A percentile compares a stretch with the other conserved stretches of the same genome.
phyloP scores from a whole-genome alignment of 2,113 vertebrate genomes.

The Cairina moschata region DNA sequence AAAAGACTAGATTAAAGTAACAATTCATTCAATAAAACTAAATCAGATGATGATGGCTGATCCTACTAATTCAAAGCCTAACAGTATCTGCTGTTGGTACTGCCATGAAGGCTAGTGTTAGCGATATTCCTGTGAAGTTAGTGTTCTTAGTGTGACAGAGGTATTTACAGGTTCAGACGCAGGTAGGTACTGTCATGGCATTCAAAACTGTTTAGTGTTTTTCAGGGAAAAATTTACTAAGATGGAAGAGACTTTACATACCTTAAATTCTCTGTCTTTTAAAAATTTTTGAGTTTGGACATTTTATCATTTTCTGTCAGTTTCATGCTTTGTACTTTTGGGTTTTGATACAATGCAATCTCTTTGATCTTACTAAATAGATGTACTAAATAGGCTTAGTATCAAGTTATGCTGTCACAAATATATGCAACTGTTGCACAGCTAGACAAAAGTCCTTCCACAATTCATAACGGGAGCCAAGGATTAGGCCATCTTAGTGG shows the following conservation, averaged over 20 bases:
- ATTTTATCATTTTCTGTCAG: background rate
- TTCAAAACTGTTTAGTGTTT: background rate
- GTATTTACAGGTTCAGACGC: background rate
- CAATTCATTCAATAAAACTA: background rate
- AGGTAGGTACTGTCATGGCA: background rate
- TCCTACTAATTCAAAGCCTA: background rate
- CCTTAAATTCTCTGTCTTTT: background rate
- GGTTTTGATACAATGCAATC: background rate
- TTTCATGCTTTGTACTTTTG: background rate
- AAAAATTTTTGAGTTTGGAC: background rate
- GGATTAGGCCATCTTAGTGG: background rate
- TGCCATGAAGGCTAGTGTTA: background rate
- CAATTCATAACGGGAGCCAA: background rate
- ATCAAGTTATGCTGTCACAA: background rate
- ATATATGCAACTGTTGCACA: background rate
- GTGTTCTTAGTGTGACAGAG: background rate
- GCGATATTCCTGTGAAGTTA: background rate
- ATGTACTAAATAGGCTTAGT: background rate
- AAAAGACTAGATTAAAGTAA: background rate
- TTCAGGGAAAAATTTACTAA: background rate
- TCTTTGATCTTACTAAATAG: background rate
- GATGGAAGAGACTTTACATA: background rate
- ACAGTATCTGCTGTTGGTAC: background rate
- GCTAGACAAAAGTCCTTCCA: background rate
- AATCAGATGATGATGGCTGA: background rate